Percentiles rank a stretch among this genome's conserved stretches.
Evolutionary conservation across 2,113 vertebrate genomes (phyloP).

Genomic region (Spizaetus ornatus): DNA sequence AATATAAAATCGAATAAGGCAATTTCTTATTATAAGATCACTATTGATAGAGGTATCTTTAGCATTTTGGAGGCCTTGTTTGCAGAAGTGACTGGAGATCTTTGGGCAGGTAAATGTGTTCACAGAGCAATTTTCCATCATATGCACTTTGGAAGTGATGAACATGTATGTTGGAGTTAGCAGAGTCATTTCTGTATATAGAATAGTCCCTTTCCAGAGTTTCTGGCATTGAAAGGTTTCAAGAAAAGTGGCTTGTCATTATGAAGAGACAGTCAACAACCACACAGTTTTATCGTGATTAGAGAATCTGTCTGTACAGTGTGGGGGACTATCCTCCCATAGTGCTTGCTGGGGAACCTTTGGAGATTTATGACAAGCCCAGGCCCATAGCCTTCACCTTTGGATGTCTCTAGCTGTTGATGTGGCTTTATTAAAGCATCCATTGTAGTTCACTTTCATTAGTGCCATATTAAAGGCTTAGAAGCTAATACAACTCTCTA

Average conservation of each 20-base stretch:
- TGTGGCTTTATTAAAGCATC: background rate
- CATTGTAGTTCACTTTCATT: conserved; percentile 39
- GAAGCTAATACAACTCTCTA: conserved; percentile 17
- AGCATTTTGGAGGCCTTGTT: background rate
- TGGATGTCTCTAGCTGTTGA: background rate
- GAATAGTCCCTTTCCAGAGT: background rate
- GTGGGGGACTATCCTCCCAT: background rate
- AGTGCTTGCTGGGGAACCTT: background rate
- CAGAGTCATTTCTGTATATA: background rate
- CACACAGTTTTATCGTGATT: background rate
- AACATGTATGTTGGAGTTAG: background rate
- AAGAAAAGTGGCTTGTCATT: background rate
- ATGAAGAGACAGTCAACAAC: background rate
- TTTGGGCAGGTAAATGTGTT: background rate
- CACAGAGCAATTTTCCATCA: background rate
- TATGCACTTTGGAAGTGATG: background rate
- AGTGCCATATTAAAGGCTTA: conserved; percentile 44
- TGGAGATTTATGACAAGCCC: background rate
- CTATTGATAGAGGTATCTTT: background rate
- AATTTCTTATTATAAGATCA: background rate
- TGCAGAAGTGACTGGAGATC: background rate
- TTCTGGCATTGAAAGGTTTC: background rate
- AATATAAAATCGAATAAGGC: background rate
- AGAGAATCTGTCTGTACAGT: background rate
- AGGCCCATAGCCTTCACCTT: background rate